phyloP scores from a whole-genome alignment of 30 jellyfish, hydroid and myxozoan genomes.

The Rhopilema esculentum region DNA sequence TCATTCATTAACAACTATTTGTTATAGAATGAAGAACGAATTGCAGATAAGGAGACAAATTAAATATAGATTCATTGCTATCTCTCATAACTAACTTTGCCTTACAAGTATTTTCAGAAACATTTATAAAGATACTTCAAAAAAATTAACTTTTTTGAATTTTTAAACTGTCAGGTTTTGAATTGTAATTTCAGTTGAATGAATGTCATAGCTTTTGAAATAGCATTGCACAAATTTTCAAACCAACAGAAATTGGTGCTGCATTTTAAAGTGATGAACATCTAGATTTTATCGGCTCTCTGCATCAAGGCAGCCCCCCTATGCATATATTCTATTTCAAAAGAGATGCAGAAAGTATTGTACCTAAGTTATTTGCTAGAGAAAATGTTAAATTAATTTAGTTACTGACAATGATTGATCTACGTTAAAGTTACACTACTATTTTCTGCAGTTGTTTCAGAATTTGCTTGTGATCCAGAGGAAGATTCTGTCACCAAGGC shows the following conservation, averaged over 20 bases:
- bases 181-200: neutral
- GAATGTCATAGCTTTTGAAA: too few species aligned
- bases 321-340: too few species aligned
- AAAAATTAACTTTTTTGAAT: neutral
- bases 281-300: too few species aligned
- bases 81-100: neutral
- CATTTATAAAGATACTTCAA: too few species aligned
- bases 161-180: neutral
- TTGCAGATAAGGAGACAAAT: neutral
- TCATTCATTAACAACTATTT: too few species aligned
- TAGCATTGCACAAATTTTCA: too few species aligned
- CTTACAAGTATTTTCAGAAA: neutral
- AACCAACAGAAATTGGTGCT: too few species aligned
- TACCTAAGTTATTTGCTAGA: neutral
- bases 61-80: neutral
- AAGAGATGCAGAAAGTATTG: neutral
- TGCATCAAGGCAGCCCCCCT: too few species aligned
- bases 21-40: too few species aligned
- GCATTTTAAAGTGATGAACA: too few species aligned
- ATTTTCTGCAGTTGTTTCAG: neutral
- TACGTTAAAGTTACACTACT: slow-evolving; percentile 35
- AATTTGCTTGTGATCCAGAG: slow-evolving; percentile 1
- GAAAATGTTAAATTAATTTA: neutral
- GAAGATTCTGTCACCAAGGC: slow-evolving; percentile 45
- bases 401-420: neutral